Conservation (phyloP, 1,140 invertebrate species). For the Dreissena polymorpha region DNA sequence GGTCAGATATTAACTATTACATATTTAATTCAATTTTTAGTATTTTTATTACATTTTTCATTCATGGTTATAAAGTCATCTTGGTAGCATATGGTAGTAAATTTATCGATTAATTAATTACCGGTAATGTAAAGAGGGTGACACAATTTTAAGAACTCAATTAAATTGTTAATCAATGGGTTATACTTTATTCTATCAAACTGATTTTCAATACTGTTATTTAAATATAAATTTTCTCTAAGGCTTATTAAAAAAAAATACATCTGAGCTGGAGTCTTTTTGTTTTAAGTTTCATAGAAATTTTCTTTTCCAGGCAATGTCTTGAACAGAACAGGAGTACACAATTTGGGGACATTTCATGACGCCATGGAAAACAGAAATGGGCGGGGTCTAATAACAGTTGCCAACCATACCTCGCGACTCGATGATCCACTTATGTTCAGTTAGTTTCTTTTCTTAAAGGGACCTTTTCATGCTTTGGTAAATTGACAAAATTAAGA, state of each 20-base stretch:
- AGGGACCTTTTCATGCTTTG: too few relatives aligned
- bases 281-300: background rate
- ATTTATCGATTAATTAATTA: background rate
- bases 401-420: constrained; percentile 97
- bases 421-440: constrained; percentile 97
- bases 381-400: constrained; percentile 91
- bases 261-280: background rate
- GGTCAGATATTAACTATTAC: too few relatives aligned
- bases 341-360: constrained; percentile 89
- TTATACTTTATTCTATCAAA: too few relatives aligned
- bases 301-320: constrained; percentile 15
- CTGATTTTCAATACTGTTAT: background rate
- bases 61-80: too few relatives aligned
- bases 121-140: background rate
- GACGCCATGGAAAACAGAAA: constrained; percentile 87
- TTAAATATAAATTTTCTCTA: background rate
- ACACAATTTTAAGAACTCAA: background rate
- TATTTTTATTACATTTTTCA: too few relatives aligned
- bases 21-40: too few relatives aligned
- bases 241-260: background rate
- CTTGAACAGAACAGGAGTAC: constrained; percentile 77
- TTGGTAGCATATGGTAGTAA: background rate
- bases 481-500: too few relatives aligned
- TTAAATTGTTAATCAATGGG: background rate
- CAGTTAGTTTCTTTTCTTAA: constrained; percentile 85